phyloP scores from a whole-genome alignment of 92 coral and sea anemone genomes.

The Meandrina meandrites region DNA sequence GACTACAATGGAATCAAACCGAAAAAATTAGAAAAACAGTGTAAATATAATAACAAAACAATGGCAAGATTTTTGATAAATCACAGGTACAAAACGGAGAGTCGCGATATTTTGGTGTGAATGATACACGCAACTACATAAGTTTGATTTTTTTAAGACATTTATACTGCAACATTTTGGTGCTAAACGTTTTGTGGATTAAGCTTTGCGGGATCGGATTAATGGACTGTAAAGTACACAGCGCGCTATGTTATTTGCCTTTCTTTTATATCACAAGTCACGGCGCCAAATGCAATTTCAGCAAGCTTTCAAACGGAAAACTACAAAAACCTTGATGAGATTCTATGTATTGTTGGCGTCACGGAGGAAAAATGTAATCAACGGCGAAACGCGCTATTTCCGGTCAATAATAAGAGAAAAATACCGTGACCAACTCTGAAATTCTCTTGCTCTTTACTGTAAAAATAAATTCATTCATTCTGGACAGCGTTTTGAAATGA shows the following conservation, averaged over 20 bases:
- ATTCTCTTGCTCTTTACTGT: background rate
- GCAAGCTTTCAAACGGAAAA: too few relatives aligned
- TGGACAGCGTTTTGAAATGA: background rate
- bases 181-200: too few relatives aligned
- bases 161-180: background rate
- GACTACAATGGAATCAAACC: background rate
- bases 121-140: background rate
- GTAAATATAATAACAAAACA: too few relatives aligned
- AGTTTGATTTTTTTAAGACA: too few relatives aligned
- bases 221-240: background rate
- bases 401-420: background rate
- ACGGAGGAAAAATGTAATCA: background rate
- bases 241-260: background rate
- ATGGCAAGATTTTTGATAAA: too few relatives aligned
- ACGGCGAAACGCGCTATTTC: background rate
- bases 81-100: too few relatives aligned
- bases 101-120: background rate
- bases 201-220: background rate
- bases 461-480: background rate
- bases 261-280: conserved; percentile 1
- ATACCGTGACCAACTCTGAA: background rate
- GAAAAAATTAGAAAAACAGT: too few relatives aligned
- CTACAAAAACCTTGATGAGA: too few relatives aligned
- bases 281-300: conserved; percentile 10
- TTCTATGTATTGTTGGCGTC: background rate